These are phyloP conservation scores for Delphinapterus leucas DNA, from an alignment of 2,113 vertebrate genomes.

Conservation along the genomic window DNA sequence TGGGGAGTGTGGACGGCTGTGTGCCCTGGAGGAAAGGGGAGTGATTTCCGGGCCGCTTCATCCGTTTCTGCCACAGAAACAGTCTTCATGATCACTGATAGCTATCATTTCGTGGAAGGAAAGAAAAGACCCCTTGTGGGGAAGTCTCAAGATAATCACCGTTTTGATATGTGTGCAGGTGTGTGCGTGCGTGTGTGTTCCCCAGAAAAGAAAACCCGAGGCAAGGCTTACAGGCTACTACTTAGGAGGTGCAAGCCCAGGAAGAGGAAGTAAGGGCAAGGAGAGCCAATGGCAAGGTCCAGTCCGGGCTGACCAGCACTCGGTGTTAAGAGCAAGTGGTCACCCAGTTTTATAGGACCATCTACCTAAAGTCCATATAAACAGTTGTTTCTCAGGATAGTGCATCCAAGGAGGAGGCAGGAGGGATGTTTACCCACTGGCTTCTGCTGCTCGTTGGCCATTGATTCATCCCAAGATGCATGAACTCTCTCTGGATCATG, in stretches of 20 bases:
- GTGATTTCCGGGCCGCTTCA: fast-evolving
- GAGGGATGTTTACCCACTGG: fast-evolving
- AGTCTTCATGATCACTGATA: neutral
- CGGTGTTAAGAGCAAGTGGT: fast-evolving
- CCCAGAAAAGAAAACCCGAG: neutral
- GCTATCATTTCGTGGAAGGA: neutral
- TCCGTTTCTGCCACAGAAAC: neutral
- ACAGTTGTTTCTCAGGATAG: neutral
- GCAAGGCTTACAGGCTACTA: fast-evolving
- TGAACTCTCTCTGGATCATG: fast-evolving
- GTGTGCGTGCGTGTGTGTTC: neutral
- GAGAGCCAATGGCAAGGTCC: fast-evolving
- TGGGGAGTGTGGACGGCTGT: neutral
- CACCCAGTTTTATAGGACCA: fast-evolving
- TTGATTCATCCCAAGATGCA: fast-evolving
- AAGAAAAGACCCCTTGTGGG: neutral
- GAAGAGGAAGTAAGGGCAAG: neutral
- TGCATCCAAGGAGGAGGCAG: neutral
- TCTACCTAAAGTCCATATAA: fast-evolving
- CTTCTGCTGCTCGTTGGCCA: fast-evolving
- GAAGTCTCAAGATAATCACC: neutral
- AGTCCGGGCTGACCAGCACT: fast-evolving
- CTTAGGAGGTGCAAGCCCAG: neutral
- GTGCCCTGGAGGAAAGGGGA: neutral
- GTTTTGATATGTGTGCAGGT: fast-evolving